These are phyloP conservation scores for Epinephelus fuscoguttatus DNA, from an alignment of 2,113 vertebrate genomes.

Conservation along the genomic window DNA sequence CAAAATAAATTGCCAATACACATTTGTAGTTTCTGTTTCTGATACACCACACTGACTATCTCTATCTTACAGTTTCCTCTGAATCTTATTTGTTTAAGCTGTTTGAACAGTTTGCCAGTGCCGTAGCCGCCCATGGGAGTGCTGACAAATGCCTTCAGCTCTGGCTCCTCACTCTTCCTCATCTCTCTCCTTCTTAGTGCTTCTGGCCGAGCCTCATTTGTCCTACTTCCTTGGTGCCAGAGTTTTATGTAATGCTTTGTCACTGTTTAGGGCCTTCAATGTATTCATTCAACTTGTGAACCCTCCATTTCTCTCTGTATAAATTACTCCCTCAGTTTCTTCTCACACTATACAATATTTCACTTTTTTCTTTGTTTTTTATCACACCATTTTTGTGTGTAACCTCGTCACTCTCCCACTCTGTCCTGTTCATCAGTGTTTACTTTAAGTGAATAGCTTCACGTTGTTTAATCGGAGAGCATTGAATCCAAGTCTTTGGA, in stretches of 20 bases:
- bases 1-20: not conserved
- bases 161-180: slow-evolving; percentile 24
- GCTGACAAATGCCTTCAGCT: slow-evolving; percentile 40
- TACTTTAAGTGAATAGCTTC: not conserved
- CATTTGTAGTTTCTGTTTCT: not conserved
- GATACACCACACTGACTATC: not conserved
- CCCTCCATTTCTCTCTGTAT: not conserved
- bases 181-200: slow-evolving; percentile 17
- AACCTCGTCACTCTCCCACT: not conserved
- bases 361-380: not conserved
- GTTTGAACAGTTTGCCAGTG: not conserved
- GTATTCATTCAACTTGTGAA: slow-evolving; percentile 27
- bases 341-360: not conserved
- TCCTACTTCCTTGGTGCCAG: slow-evolving; percentile 47
- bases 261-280: slow-evolving; percentile 8
- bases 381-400: not conserved
- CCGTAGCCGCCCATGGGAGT: slow-evolving; percentile 42
- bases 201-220: slow-evolving; percentile 27
- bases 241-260: slow-evolving; percentile 55
- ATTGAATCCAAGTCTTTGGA: not conserved
- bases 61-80: not conserved
- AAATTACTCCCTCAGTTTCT: slow-evolving; percentile 6
- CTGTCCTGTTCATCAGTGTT: not conserved
- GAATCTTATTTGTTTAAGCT: not conserved
- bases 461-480: not conserved